Percentiles rank a stretch among this genome's conserved stretches.
Evolutionary conservation across 2,113 vertebrate genomes (phyloP).

Genomic region (Lamprotornis superbus): DNA sequence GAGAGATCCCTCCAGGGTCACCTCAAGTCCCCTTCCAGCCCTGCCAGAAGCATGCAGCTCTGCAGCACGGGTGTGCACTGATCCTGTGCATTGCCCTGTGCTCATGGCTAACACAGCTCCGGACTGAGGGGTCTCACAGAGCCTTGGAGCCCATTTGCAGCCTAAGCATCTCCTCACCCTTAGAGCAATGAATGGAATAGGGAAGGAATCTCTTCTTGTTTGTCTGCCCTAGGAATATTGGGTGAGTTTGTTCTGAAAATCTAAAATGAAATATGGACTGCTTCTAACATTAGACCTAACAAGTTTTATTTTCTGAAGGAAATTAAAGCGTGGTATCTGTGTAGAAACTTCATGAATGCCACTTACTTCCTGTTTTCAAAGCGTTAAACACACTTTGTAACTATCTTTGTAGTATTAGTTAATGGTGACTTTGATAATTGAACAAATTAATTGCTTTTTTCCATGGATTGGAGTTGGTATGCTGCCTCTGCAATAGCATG

Average conservation of each 20-base stretch:
- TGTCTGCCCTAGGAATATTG: background rate
- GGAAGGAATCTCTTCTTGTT: background rate
- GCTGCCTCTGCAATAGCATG: background rate
- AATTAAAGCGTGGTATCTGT: rapidly evolving
- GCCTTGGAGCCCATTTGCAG: background rate
- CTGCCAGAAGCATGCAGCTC: rapidly evolving
- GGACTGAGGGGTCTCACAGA: rapidly evolving
- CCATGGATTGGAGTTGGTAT: background rate
- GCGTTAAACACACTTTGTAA: background rate
- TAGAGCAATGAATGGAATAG: background rate
- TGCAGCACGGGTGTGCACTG: background rate
- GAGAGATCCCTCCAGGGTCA: background rate
- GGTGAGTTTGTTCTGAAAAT: background rate
- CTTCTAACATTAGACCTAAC: background rate
- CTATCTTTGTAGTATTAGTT: background rate
- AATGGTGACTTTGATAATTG: background rate
- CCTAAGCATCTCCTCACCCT: background rate
- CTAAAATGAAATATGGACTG: background rate
- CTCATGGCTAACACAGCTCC: background rate
- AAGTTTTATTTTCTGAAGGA: background rate
- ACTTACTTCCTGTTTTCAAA: background rate
- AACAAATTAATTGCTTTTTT: background rate
- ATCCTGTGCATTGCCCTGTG: too few relatives aligned
- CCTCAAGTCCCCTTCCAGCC: rapidly evolving
- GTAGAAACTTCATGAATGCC: background rate